These are phyloP conservation scores for Pangasianodon gigas DNA, from an alignment of 2,113 vertebrate species.

Conservation along the genomic window DNA sequence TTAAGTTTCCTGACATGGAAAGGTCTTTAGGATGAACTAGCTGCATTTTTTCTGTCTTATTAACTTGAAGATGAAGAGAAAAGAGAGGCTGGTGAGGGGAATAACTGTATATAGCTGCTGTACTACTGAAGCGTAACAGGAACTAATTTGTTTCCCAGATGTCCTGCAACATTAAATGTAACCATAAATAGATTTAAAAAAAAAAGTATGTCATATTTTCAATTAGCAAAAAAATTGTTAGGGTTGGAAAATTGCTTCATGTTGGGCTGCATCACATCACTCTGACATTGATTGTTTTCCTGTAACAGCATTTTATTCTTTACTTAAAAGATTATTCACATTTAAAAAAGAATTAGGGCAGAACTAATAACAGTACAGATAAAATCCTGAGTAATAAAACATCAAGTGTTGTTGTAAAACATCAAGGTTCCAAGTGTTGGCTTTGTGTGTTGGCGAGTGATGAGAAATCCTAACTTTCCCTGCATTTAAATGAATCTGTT, in stretches of 20 bases:
- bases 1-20: not conserved
- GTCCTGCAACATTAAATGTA: not conserved
- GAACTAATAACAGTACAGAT: not conserved
- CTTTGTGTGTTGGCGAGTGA: not conserved
- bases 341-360: not conserved
- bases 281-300: not conserved
- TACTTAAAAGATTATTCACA: not conserved
- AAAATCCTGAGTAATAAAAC: not conserved
- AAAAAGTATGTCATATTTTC: not conserved
- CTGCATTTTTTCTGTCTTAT: no score
- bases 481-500: not conserved
- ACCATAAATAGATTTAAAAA: not conserved
- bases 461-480: not conserved
- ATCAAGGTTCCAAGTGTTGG: not conserved
- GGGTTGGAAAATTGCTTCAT: not conserved
- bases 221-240: no score
- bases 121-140: not conserved
- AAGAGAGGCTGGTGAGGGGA: not conserved
- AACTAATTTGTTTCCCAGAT: not conserved
- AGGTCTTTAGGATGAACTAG: not conserved
- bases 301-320: not conserved
- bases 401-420: no score
- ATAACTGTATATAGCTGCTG: not conserved
- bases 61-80: not conserved
- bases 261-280: not conserved